These are phyloP conservation scores for Apotomis turbidana DNA, from an alignment of 2,888 invertebrate species.

Conservation along the genomic window DNA sequence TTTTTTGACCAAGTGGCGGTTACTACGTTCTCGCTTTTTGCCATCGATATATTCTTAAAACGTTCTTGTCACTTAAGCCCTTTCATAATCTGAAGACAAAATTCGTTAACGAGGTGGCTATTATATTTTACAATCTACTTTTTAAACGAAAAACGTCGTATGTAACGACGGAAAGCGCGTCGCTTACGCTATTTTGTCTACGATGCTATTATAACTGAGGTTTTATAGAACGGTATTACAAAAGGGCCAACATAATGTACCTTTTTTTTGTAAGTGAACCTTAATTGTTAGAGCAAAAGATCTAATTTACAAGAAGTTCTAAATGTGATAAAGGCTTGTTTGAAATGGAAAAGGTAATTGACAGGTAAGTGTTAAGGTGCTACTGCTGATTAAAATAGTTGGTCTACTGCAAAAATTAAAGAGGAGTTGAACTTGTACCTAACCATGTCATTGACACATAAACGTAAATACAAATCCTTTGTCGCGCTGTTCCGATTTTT, in stretches of 20 bases:
- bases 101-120: conserved; percentile 7
- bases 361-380: neutral
- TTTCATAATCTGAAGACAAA: too few species aligned
- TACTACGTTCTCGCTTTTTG: too few species aligned
- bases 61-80: neutral
- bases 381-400: neutral
- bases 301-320: neutral
- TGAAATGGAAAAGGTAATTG: too few species aligned
- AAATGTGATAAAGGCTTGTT: too few species aligned
- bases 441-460: neutral
- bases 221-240: neutral
- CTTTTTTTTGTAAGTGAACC: neutral
- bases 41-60: neutral
- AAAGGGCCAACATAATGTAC: neutral
- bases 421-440: neutral
- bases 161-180: neutral
- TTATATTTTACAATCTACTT: neutral
- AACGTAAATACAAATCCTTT: too few species aligned
- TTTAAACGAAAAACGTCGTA: neutral
- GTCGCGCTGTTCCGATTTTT: too few species aligned
- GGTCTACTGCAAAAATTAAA: neutral
- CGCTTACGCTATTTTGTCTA: neutral
- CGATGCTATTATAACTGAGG: too few species aligned
- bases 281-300: neutral
- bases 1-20: too few species aligned